phyloP scores from a whole-genome alignment of 2,888 invertebrate species.

The Vanessa cardui region DNA sequence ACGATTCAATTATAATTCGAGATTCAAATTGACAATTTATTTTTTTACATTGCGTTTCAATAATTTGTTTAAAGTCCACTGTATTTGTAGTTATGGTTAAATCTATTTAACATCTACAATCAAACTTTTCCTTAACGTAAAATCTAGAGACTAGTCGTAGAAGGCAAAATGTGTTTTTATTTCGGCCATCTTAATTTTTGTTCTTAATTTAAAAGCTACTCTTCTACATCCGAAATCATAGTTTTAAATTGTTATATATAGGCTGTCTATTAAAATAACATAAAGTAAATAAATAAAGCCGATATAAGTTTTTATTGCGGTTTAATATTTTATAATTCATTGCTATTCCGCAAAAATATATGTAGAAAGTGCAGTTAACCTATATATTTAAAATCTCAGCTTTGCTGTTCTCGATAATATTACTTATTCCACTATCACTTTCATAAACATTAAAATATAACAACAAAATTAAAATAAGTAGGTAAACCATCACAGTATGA shows the following conservation, averaged over 20 bases:
- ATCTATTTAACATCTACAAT: slow-evolving; percentile 22
- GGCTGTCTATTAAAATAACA: neutral
- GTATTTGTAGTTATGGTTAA: slow-evolving; percentile 4
- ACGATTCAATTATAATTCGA: slow-evolving; percentile 25
- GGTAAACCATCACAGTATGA: slow-evolving; percentile 62
- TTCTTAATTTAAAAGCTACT: slow-evolving; percentile 10
- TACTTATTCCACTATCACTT: slow-evolving; percentile 36
- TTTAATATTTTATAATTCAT: neutral
- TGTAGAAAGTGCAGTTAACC: slow-evolving; percentile 23
- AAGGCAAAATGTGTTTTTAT: slow-evolving; percentile 25
- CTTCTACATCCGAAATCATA: slow-evolving; percentile 17
- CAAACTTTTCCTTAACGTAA: slow-evolving; percentile 29
- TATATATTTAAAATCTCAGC: slow-evolving; percentile 33
- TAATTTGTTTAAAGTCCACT: neutral
- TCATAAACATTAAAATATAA: slow-evolving; percentile 47
- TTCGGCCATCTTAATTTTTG: slow-evolving; percentile 25
- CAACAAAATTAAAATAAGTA: slow-evolving; percentile 62
- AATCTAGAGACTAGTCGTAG: slow-evolving; percentile 40
- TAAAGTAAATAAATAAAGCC: slow-evolving; percentile 1
- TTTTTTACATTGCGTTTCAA: slow-evolving; percentile 2
- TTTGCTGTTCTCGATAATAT: slow-evolving; percentile 37
- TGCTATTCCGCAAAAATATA: slow-evolving; percentile 9
- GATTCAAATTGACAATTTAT: slow-evolving; percentile 37
- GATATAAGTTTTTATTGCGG: neutral
- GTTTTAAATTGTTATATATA: neutral